phyloP scores from a whole-genome alignment of 2,113 vertebrate species.

The Chelonoidis abingdonii region DNA sequence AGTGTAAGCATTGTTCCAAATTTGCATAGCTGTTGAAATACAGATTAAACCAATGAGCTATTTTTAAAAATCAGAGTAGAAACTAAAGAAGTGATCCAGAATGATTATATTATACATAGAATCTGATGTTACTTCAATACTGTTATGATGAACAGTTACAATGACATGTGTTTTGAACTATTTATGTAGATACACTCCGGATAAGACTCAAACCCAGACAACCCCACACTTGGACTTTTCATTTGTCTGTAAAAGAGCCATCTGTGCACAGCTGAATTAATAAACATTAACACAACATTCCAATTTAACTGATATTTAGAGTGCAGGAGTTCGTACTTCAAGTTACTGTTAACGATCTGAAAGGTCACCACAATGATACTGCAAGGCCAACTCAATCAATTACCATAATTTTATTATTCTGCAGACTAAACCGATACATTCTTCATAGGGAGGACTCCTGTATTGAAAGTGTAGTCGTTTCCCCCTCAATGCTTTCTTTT shows the following conservation, averaged over 20 bases:
- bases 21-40: not conserved
- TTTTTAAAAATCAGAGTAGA: not conserved
- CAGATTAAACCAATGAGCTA: not conserved
- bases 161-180: not conserved
- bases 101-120: not conserved
- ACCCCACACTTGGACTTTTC: not conserved
- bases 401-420: not conserved
- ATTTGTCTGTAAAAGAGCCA: not conserved
- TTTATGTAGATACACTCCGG: not conserved
- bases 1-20: not conserved
- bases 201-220: not conserved
- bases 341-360: not conserved
- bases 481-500: not conserved
- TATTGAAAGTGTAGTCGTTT: not conserved
- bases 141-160: not conserved
- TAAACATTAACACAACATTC: not conserved
- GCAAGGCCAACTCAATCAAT: not conserved
- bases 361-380: not conserved
- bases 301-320: no score
- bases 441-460: not conserved
- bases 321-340: not conserved
- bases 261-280: not conserved
- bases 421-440: not conserved
- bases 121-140: not conserved
- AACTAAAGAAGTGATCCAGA: not conserved